Evolutionary conservation across 2,113 vertebrate genomes (phyloP), one percentile per base, ranked within the genome.

Genomic region (Tautogolabrus adspersus): DNA sequence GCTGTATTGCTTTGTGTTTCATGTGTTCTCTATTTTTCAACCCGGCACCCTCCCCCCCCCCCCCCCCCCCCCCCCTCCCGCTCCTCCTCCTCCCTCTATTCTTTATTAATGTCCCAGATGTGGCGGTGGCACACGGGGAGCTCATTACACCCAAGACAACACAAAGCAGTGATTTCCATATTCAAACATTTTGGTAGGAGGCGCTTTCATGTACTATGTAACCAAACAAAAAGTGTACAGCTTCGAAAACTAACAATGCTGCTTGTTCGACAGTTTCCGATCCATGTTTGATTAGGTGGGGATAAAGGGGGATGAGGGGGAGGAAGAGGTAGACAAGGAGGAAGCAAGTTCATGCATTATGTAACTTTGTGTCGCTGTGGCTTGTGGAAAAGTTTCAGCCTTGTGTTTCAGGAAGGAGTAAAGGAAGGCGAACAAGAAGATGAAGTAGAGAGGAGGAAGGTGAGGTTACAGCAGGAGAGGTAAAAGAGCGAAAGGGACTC

Each of bases 41-140:
- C 54, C 63, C 57, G 44, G 26, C 62, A 38, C 51, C 66, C 30
- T 18, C 64, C 38, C 7, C 2, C 19, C 23, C 12, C 7, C 34
- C 6, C 16, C 37, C 16, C 19, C 38, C 18, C 16, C 5, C 1
- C n/a, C 23, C 1, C 6, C 2, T 11, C 10, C 12, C 26, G 26
- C 26, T n/a, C 18, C 8, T 47, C 38, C 11, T 19, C 22, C 8
- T 26, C 58, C 54, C 55, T 55, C 78, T 40, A 78, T 84, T 84
- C 82, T 83, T 90, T 90, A 88, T 90, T 91, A 88, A 91, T 91
- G 86, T 71, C 86, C 88, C 90, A 91, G 86, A 91, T 91, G 88
- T 88, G 88, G 84, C 6, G 23, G 73, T 21, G 82, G 78, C 84
- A 77, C 86, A 70, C 54, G 1, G 68, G 79, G 86, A 89, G 88